Conservation (phyloP, 2,888 invertebrate species). For the Philopedon plagiatum region DNA sequence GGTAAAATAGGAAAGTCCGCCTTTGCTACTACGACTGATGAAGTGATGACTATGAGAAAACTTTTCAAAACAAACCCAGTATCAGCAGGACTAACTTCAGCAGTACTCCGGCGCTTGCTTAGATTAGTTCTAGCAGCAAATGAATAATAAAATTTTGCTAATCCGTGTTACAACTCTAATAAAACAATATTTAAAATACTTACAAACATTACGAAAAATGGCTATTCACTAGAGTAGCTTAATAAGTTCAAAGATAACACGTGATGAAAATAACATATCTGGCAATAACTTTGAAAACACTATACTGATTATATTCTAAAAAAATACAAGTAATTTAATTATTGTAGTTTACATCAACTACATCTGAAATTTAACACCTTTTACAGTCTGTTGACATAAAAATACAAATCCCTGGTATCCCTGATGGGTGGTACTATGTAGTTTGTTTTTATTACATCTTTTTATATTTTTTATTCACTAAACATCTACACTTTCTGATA, state of each 20-base stretch:
- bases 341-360: constrained; percentile 14
- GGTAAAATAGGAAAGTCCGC: too few species aligned
- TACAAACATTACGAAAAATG: not conserved
- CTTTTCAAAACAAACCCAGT: too few species aligned
- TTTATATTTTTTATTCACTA: too few species aligned
- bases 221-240: not conserved
- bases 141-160: too few species aligned
- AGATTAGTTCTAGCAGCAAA: too few species aligned
- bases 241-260: not conserved
- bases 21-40: too few species aligned
- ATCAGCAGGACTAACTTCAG: too few species aligned
- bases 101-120: too few species aligned
- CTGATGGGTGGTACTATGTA: not conserved
- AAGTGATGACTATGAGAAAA: too few species aligned
- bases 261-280: not conserved
- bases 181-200: not conserved
- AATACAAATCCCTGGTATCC: constrained; percentile 4
- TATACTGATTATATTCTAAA: not conserved
- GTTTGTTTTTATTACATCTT: not conserved
- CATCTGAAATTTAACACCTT: constrained; percentile 20
- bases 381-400: constrained; percentile 5
- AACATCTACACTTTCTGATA: too few species aligned
- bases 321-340: not conserved
- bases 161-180: too few species aligned
- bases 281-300: not conserved